Conservation (phyloP, 2,113 vertebrate genomes). For the Ellobius talpinus region DNA sequence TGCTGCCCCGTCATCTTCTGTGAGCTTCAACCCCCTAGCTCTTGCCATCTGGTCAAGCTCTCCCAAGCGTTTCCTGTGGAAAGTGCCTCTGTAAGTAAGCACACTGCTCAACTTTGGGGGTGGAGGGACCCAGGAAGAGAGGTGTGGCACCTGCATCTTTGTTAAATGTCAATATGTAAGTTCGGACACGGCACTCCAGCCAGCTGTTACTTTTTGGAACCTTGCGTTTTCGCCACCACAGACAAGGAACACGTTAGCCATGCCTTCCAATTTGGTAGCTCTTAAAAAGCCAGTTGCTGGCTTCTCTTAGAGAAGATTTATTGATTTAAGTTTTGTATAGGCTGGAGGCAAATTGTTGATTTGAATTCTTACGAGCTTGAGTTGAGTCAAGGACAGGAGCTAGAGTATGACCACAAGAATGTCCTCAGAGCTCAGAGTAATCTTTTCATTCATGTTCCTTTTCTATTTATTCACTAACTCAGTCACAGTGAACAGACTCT, state of each 20-base stretch:
- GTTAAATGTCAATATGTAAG: not conserved
- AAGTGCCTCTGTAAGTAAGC: not conserved
- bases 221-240: not conserved
- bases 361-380: not conserved
- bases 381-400: not conserved
- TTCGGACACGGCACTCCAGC: not conserved
- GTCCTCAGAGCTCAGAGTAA: not conserved
- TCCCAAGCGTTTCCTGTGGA: not conserved
- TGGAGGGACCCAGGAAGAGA: not conserved
- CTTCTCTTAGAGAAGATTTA: not conserved
- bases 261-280: not conserved
- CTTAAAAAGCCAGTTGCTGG: not conserved
- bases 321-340: slow-evolving; percentile 15
- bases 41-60: not conserved
- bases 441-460: not conserved
- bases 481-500: not conserved
- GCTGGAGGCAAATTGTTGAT: not conserved
- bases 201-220: not conserved
- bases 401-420: not conserved
- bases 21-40: not conserved
- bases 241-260: not conserved
- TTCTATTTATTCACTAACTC: not conserved
- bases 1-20: not conserved
- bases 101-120: not conserved
- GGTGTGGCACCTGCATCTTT: not conserved